Percentiles rank a stretch among this genome's conserved stretches.
These are phyloP conservation scores for Virgularia gustaviana DNA, from an alignment of 92 coral and sea anemone genomes.

Conservation along the genomic window DNA sequence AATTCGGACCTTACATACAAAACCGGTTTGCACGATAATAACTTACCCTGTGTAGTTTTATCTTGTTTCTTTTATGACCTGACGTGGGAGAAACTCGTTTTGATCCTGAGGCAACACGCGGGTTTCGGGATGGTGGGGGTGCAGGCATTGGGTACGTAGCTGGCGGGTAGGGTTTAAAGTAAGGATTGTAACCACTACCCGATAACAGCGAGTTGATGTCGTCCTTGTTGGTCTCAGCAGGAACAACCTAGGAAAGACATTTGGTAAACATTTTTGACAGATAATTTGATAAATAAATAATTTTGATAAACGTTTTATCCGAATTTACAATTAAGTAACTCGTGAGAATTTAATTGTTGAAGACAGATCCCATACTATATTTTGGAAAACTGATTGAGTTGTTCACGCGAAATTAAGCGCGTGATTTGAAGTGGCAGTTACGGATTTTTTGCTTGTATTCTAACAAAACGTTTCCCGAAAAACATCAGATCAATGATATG, in stretches of 20 bases:
- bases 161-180: conserved; percentile 67
- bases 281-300: too few species aligned
- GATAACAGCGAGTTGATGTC: conserved; percentile 27
- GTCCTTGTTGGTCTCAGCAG: conserved; percentile 19
- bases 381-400: too few species aligned
- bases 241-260: conserved; percentile 27
- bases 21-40: too few species aligned
- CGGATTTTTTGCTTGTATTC: too few species aligned
- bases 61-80: conserved; percentile 54
- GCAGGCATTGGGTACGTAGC: conserved; percentile 90
- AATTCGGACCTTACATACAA: background rate
- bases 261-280: too few species aligned
- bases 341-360: background rate
- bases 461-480: too few species aligned
- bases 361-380: too few species aligned
- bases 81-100: conserved; percentile 52
- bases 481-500: too few species aligned
- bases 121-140: conserved; percentile 86
- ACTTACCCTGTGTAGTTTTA: conserved; percentile 83
- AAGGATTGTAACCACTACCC: conserved; percentile 63
- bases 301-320: too few species aligned
- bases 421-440: too few species aligned
- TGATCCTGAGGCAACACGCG: conserved; percentile 59
- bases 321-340: too few species aligned
- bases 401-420: too few species aligned